These are phyloP conservation scores for Pipa parva DNA, from an alignment of 2,113 vertebrate species.

Conservation along the genomic window DNA sequence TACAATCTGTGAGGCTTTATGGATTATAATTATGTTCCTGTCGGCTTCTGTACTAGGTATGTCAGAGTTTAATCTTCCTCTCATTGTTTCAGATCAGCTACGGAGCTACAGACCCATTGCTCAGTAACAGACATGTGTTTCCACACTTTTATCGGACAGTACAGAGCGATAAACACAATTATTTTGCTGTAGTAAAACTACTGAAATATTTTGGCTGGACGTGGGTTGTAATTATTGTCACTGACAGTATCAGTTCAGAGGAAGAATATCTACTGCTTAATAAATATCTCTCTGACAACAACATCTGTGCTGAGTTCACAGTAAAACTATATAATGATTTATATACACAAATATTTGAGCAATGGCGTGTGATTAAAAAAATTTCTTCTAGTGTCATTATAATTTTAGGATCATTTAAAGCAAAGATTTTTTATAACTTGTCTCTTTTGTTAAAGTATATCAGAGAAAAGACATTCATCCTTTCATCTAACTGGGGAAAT, in stretches of 20 bases:
- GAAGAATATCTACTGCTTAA: neutral
- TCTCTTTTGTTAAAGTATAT: neutral
- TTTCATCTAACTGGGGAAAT: neutral
- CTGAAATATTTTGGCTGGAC: constrained; percentile 13
- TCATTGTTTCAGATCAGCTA: constrained; percentile 16
- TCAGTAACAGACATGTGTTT: neutral
- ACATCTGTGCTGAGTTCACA: neutral
- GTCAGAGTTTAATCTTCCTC: too few species aligned
- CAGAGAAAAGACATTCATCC: neutral
- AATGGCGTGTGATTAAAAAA: neutral
- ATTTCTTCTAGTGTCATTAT: neutral
- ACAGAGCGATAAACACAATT: neutral
- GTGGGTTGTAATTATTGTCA: constrained; percentile 9
- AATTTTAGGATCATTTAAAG: too few species aligned
- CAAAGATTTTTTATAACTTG: too few species aligned
- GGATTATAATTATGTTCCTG: too few species aligned
- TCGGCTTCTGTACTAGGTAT: too few species aligned
- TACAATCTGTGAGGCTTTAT: too few species aligned
- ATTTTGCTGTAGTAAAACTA: neutral
- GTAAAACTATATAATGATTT: neutral
- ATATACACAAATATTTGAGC: too few species aligned
- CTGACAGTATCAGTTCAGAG: neutral
- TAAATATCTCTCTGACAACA: neutral
- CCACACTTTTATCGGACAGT: neutral
- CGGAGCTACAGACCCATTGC: neutral